Evolutionary conservation across 2,113 vertebrate species (phyloP).

Genomic region (Brienomyrus longianalis): DNA sequence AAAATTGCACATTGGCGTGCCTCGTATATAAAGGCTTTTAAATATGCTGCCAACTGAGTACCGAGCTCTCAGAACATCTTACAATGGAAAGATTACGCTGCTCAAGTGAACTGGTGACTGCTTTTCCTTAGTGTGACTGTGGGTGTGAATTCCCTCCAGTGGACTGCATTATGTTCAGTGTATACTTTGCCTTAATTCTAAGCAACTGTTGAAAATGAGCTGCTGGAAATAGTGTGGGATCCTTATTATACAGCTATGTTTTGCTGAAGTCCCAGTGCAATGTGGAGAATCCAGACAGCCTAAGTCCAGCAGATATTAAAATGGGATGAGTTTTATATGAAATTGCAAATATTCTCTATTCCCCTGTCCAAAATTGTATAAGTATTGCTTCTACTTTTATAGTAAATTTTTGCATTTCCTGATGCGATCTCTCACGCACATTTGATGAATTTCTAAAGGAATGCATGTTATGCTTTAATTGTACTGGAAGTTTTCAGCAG

Average conservation of each 20-base stretch:
- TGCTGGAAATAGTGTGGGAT: neutral
- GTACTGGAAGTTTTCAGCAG: neutral
- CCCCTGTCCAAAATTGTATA: neutral
- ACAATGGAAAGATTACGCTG: neutral
- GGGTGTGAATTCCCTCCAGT: neutral
- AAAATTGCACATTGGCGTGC: neutral
- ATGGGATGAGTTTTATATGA: neutral
- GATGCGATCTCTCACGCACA: neutral
- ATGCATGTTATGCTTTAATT: neutral
- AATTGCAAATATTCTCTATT: neutral
- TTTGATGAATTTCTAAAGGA: neutral
- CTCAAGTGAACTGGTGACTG: neutral
- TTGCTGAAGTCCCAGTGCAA: neutral
- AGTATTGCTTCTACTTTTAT: neutral
- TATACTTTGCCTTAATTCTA: neutral
- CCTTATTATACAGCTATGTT: neutral
- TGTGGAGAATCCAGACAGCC: neutral
- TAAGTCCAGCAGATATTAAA: neutral
- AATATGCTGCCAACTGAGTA: neutral
- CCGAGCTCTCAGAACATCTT: neutral
- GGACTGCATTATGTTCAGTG: neutral
- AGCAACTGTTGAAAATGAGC: neutral
- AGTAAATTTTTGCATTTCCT: neutral
- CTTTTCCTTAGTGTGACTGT: neutral
- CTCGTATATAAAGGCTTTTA: neutral